Percentiles rank a stretch among this genome's conserved stretches.
Conservation (phyloP, 2,797 vertebrate genomes). For the Chelon labrosus region DNA sequence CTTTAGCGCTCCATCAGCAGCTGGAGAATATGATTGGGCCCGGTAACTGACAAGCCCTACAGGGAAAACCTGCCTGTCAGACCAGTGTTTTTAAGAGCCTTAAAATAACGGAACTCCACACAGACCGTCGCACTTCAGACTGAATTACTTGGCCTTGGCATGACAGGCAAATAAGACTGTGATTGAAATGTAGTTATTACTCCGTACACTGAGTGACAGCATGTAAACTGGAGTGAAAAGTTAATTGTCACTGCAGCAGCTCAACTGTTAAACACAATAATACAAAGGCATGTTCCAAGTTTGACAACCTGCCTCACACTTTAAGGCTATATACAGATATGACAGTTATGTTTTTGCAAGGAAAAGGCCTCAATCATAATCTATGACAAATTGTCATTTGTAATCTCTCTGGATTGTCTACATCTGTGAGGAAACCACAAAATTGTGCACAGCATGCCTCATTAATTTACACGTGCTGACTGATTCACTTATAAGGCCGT, state of each 20-base stretch:
- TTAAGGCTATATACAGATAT: constrained; percentile 20
- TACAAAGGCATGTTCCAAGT: constrained; percentile 21
- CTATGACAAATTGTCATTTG: constrained; percentile 23
- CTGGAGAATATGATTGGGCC: constrained; percentile 50
- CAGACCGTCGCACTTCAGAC: constrained; percentile 39
- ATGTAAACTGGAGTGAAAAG: constrained; percentile 44
- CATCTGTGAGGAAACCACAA: constrained; percentile 43
- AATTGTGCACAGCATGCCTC: constrained; percentile 47
- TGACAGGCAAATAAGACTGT: constrained; percentile 60
- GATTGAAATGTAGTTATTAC: constrained; percentile 67
- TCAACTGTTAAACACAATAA: constrained; percentile 47
- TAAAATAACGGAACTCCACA: constrained; percentile 44
- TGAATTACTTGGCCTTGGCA: constrained; percentile 50
- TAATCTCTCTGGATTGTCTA: constrained; percentile 38
- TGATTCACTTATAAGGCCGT: constrained; percentile 61
- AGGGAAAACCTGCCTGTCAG: constrained; percentile 65
- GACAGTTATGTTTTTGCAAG: constrained; percentile 8
- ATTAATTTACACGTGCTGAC: constrained; percentile 71
- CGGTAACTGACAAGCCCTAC: constrained; percentile 47
- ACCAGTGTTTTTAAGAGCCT: constrained; percentile 56
- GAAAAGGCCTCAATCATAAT: constrained; percentile 24
- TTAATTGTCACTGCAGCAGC: constrained; percentile 37
- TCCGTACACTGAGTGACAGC: constrained; percentile 45
- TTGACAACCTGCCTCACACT: constrained; percentile 48
- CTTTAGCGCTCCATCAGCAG: constrained; percentile 50